Conservation (phyloP, 2,797 vertebrate genomes). For the Adelosebastes latens region DNA sequence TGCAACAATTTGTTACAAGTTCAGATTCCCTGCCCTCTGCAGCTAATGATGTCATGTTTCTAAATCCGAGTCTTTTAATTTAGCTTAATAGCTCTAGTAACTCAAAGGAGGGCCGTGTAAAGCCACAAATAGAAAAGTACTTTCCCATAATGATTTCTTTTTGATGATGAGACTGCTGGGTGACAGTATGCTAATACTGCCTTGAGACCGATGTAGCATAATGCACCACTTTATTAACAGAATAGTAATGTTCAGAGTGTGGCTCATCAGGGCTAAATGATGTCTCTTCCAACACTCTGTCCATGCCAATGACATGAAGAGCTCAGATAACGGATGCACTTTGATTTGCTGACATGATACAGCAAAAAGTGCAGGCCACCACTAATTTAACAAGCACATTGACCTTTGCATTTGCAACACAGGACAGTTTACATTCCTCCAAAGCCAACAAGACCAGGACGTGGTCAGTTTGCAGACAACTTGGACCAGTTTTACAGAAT, state of each 20-base stretch:
- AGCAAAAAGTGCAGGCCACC: background rate
- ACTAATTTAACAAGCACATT: background rate
- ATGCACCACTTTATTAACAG: conserved; percentile 58
- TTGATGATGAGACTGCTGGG: conserved; percentile 53
- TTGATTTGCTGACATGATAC: conserved; percentile 1
- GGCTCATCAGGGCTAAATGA: conserved; percentile 48
- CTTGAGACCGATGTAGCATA: conserved; percentile 43
- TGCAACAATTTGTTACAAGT: conserved; percentile 68
- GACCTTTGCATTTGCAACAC: background rate
- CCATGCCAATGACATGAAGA: conserved; percentile 19
- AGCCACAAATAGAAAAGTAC: conserved; percentile 41
- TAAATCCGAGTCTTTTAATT: conserved; percentile 69
- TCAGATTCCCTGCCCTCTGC: conserved; percentile 64
- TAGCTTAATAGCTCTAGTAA: conserved; percentile 61
- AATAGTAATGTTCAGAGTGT: conserved; percentile 45
- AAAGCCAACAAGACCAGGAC: background rate
- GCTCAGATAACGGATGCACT: conserved; percentile 19
- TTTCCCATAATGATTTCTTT: conserved; percentile 45
- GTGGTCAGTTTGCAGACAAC: background rate
- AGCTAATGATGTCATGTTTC: conserved; percentile 64
- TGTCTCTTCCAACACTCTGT: conserved; percentile 23
- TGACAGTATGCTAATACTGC: conserved; percentile 58
- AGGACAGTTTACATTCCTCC: background rate
- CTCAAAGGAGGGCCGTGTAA: conserved; percentile 42
- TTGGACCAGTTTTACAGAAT: background rate